A percentile compares a stretch with the other conserved stretches of the same genome.
Evolutionary conservation across 2,888 invertebrate genomes (phyloP).

Genomic region (Anorthoa munda): DNA sequence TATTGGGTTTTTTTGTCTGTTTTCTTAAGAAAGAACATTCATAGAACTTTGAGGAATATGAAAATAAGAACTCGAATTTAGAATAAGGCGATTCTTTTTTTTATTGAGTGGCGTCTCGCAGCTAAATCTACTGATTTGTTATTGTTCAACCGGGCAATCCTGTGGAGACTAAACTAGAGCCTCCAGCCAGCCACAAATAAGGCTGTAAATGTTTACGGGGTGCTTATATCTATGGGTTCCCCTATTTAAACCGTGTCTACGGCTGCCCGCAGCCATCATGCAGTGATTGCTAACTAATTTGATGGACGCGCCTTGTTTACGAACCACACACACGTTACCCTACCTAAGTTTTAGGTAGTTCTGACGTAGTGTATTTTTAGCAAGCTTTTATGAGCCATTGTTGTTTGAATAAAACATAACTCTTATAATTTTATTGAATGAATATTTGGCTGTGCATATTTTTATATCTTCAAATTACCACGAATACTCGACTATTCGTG

Average conservation of each 20-base stretch:
- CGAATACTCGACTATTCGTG: no score
- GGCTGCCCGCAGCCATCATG: constrained; percentile 2
- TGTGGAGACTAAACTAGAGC: no score
- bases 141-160: no score
- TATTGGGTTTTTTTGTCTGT: not conserved
- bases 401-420: not conserved
- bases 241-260: not conserved
- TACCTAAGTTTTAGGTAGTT: constrained; percentile 22
- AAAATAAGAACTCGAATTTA: no score
- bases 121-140: no score
- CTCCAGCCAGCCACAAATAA: no score
- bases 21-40: not conserved
- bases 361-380: constrained; percentile 1
- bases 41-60: not conserved
- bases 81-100: no score
- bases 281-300: constrained; percentile 46
- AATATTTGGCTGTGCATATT: no score
- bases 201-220: no score
- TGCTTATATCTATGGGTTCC: not conserved
- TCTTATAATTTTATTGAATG: no score
- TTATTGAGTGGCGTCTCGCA: no score
- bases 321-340: constrained; percentile 21
- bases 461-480: no score
- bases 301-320: constrained; percentile 50
- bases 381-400: not conserved